These are phyloP conservation scores for Leptinotarsa texana DNA, from an alignment of 1,140 invertebrate genomes.

Conservation along the genomic window DNA sequence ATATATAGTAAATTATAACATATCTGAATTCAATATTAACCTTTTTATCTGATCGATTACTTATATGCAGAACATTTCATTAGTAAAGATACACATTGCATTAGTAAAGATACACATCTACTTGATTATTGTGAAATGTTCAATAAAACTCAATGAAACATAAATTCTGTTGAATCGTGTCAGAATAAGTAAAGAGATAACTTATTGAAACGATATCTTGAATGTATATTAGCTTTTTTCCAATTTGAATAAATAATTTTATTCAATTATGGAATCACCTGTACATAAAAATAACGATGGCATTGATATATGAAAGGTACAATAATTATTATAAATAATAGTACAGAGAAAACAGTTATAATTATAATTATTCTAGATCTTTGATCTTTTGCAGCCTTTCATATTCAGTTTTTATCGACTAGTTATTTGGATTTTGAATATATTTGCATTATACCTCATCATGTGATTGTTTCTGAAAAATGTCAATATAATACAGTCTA, in stretches of 20 bases:
- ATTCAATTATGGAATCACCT: constrained; percentile 23
- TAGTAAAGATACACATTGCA: too few species aligned
- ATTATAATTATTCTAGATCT: constrained; percentile 26
- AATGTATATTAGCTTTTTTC: constrained; percentile 23
- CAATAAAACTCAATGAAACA: background rate
- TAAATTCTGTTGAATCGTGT: constrained; percentile 3
- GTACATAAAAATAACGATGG: constrained; percentile 22
- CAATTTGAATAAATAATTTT: constrained; percentile 24
- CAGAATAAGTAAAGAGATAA: background rate
- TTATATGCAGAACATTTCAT: too few species aligned
- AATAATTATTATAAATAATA: constrained; percentile 27
- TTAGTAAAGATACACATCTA: too few species aligned
- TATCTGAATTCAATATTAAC: too few species aligned
- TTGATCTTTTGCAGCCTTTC: constrained; percentile 23
- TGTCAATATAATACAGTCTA: too few species aligned
- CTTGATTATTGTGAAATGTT: background rate
- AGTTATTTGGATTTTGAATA: constrained; percentile 16
- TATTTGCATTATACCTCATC: background rate
- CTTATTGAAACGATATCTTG: constrained; percentile 16
- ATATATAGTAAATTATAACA: too few species aligned
- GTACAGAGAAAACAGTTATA: constrained; percentile 9
- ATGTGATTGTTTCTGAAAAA: background rate
- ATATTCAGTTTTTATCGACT: constrained; percentile 23
- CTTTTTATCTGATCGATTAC: too few species aligned
- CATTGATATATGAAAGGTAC: constrained; percentile 28